Base-by-base conservation (phyloP, 1,140 invertebrate genomes). In the Batillaria attramentaria region DNA sequence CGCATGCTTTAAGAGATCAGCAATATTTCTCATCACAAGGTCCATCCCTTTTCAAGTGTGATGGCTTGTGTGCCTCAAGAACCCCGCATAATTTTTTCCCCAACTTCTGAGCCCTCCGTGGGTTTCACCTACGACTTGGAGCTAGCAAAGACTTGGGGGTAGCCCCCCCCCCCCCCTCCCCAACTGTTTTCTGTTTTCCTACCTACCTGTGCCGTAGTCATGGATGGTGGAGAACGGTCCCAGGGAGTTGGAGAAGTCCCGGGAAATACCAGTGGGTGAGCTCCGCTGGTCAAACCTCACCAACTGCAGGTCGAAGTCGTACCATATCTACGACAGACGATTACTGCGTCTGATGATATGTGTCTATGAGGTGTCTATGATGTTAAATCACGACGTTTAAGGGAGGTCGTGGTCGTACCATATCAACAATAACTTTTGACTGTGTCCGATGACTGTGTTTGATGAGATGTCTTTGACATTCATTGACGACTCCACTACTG, bases 121-220 rank as follows among this genome's bases (percentile, higher is more conserved):
- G n/a, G n/a, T n/a, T n/a, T n/a, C n/a, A n/a, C n/a, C n/a, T n/a
- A 13, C 46, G 46, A 13, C 13, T 50, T 50, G 24, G 66, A 69
- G 66, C 46, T 50, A 50, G 13, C 46, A 50, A 2, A 54, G 50
- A 2, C n/a, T 54, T n/a, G 1, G n/a, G 18, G 1, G 1, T 54
- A n/a, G 2, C n/a, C 3, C 0, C n/a, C n/a, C n/a, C n/a, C 50
- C n/a, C 24, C 31, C n/a, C n/a, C n/a, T n/a, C n/a, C n/a, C n/a
- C n/a, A n/a, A n/a, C n/a, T n/a, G n/a, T n/a, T n/a, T n/a, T n/a
- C n/a, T n/a, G n/a, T n/a, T n/a, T n/a, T n/a, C n/a, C n/a, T n/a
- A n/a, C 76, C 50, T 50, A 77, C 76, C 76, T 18, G 65, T 50
- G 18, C 35, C 10, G 31, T 69, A 77, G 65, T 77, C 76, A 31